Percentiles rank a stretch among this genome's conserved stretches.
Conservation (phyloP, 2,113 vertebrate genomes). For the Nothocercus nigrocapillus region DNA sequence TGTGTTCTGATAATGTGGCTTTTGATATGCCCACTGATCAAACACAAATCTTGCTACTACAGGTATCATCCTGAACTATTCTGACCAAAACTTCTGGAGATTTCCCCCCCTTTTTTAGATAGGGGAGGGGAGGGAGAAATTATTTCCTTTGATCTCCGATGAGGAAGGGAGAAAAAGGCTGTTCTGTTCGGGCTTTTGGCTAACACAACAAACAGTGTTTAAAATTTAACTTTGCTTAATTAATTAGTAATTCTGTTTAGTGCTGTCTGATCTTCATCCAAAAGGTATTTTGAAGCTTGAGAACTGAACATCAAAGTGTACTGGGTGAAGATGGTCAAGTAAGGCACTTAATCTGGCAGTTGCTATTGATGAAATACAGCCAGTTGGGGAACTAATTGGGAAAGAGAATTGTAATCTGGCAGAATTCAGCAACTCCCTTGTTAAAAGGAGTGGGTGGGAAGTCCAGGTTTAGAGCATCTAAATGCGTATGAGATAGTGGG, state of each 20-base stretch:
- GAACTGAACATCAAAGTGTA: slow-evolving; percentile 96
- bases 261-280: slow-evolving; percentile 97
- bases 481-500: slow-evolving; percentile 9
- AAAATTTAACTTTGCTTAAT: slow-evolving; percentile 99
- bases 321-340: slow-evolving; percentile 85
- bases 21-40: slow-evolving; percentile 80
- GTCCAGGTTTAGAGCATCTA: not conserved
- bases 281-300: slow-evolving; percentile 92
- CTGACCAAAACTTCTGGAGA: slow-evolving; percentile 79
- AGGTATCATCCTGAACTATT: slow-evolving; percentile 77
- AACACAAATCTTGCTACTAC: slow-evolving; percentile 73
- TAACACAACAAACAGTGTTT: slow-evolving; percentile 99
- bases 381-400: slow-evolving; percentile 76
- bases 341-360: slow-evolving; percentile 86
- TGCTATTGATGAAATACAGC: slow-evolving; percentile 77
- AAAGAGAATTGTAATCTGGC: slow-evolving; percentile 67
- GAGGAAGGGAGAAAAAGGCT: slow-evolving; percentile 83
- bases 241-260: slow-evolving; percentile 99
- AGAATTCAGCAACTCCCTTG: slow-evolving; percentile 49
- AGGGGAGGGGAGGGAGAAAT: slow-evolving; percentile 74
- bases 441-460: slow-evolving; percentile 1
- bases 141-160: slow-evolving; percentile 91
- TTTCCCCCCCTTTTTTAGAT: slow-evolving; percentile 51
- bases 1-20: slow-evolving; percentile 67
- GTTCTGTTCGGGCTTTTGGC: slow-evolving; percentile 96